Base-by-base conservation (phyloP, 2,888 invertebrate species). In the Cybosia mesomella region DNA sequence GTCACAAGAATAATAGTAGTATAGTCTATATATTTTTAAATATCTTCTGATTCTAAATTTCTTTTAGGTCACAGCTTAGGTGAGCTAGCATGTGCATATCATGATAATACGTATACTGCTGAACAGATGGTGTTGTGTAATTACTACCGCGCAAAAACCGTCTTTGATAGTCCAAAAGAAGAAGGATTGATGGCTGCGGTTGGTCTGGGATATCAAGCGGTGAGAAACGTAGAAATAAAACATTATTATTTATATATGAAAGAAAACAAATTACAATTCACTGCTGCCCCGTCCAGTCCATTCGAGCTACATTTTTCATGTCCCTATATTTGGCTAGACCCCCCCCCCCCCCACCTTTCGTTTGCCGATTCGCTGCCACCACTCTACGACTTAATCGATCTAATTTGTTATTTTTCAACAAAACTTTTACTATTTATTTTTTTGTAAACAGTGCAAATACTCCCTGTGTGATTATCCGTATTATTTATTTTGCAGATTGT, bases 141-240 rank as follows among this genome's bases (percentile, higher is more conserved):
- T 0, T 98, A 98, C 87, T 97, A 96, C 82, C 95, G 98, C 75
- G 98, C 98, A 7, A 94, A 95, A 72, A 96, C 97, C 0, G 96
- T 96, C 34, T 79, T 96, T 7, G 96, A 97, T 72, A 95, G 96
- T 0, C 92, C 95, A 11, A 91, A 97, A 61, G 95, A 97, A 22
- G 89, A 87, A n/a, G 98, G 98, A 32, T 96, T 97, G 13, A 98
- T 98, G 98, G 98, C 98, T 22, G 98, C 98, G 11, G 95, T 98
- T 32, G 98, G 98, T 9, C 80, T 96, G 3, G 95, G 96, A 0
- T 95, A 95, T 77, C 89, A 94, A 57, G 85, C 93, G 10, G 94
- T 96, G 75, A 83, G 77, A 53, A 18, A 24, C 3, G 5, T 32
- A 32, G 18, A 57, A 32, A 22, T 22, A 54, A 10, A 22, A 8